These are phyloP conservation scores for Phyllostomus discolor DNA, from an alignment of 2,113 vertebrate species.

Conservation along the genomic window DNA sequence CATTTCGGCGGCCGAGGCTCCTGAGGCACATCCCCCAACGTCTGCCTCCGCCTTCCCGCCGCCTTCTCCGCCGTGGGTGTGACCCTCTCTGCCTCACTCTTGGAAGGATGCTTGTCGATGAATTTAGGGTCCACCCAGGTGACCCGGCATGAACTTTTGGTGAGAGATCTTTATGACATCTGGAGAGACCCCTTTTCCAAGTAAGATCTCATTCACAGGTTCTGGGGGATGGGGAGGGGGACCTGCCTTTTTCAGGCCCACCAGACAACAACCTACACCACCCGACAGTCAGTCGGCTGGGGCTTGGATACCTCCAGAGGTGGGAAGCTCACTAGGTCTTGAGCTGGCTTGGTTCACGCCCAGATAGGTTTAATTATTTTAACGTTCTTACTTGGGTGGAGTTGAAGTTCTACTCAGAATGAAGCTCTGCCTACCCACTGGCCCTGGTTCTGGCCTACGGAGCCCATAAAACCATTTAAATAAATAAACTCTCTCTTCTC, in stretches of 20 bases:
- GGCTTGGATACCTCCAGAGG: neutral
- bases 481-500: neutral
- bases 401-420: neutral
- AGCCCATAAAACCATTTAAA: neutral
- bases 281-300: accelerated
- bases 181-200: neutral
- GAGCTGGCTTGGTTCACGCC: neutral
- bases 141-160: neutral
- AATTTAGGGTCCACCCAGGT: neutral
- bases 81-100: neutral
- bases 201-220: no score
- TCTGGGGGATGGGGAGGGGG: neutral
- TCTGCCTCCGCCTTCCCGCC: neutral
- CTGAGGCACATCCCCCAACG: neutral
- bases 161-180: neutral
- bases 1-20: accelerated
- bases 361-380: neutral
- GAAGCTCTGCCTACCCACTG: neutral
- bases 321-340: neutral
- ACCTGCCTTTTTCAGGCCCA: neutral
- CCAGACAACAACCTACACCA: neutral
- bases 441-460: neutral
- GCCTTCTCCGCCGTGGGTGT: neutral
- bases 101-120: neutral
- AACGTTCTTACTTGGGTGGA: neutral